Conservation (phyloP, 2,888 invertebrate species). For the Cartodere bifasciata region DNA sequence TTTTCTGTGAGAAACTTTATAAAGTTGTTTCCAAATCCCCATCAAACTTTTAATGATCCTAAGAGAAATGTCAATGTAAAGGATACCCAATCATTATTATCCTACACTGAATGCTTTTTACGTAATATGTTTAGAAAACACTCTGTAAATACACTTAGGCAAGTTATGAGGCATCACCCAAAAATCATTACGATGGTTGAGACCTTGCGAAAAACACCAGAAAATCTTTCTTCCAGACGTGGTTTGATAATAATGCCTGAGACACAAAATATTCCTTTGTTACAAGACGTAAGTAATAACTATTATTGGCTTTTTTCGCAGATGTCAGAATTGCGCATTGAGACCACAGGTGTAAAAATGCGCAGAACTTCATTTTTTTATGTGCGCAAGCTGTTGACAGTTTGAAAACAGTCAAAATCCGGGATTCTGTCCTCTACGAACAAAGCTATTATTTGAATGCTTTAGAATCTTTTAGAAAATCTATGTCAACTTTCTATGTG, state of each 20-base stretch:
- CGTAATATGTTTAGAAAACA: constrained; percentile 17
- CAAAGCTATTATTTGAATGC: no score
- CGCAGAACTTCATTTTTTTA: no score
- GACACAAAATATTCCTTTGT: constrained; percentile 25
- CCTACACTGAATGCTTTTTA: constrained; percentile 11
- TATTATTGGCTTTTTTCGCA: no score
- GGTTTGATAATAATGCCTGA: constrained; percentile 9
- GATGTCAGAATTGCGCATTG: no score
- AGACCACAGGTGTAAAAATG: no score
- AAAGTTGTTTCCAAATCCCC: constrained; percentile 35
- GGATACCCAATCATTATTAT: background rate
- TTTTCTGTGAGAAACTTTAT: constrained; percentile 35
- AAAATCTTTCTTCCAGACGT: constrained; percentile 11
- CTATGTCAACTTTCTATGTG: no score
- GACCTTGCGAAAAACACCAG: constrained; percentile 1
- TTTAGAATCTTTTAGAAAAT: no score
- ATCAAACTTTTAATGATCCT: constrained; percentile 19
- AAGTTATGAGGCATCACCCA: constrained; percentile 1
- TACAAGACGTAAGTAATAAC: constrained; percentile 29
- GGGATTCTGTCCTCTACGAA: no score
- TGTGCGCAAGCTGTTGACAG: no score
- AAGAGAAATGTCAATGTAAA: constrained; percentile 10
- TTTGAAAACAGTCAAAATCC: no score
- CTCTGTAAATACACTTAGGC: constrained; percentile 10
- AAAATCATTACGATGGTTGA: constrained; percentile 4